Percentiles rank a stretch among this genome's conserved stretches.
Evolutionary conservation across 1,140 invertebrate genomes (phyloP).

Genomic region (Eriocheir sinensis): DNA sequence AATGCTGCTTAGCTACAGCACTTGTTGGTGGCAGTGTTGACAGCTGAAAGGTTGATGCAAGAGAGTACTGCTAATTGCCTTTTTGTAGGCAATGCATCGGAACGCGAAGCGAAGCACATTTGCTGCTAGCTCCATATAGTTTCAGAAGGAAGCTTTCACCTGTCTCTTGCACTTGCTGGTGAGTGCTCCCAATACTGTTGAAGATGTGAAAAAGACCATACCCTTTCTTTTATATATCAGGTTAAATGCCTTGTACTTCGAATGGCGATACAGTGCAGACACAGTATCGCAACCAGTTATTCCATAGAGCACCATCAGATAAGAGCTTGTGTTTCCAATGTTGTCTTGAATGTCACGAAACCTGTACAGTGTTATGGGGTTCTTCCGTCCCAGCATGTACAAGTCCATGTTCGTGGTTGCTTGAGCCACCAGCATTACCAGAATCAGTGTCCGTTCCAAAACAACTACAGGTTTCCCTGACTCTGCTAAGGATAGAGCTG

Average conservation of each 20-base stretch:
- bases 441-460: background rate
- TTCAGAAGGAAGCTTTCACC: conserved; percentile 54
- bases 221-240: background rate
- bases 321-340: background rate
- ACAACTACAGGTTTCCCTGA: conserved; percentile 57
- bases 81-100: conserved; percentile 41
- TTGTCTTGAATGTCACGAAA: conserved; percentile 54
- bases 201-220: background rate
- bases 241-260: background rate
- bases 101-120: conserved; percentile 43
- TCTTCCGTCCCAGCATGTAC: background rate
- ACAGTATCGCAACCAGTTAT: background rate
- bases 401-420: conserved; percentile 37
- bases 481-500: conserved; percentile 37
- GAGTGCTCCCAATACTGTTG: conserved; percentile 24
- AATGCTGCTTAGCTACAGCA: conserved; percentile 59
- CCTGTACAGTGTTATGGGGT: too few relatives aligned
- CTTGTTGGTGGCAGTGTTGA: conserved; percentile 53
- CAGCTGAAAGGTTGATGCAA: conserved; percentile 45
- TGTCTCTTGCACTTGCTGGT: conserved; percentile 44
- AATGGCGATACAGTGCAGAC: background rate
- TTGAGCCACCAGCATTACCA: conserved; percentile 52
- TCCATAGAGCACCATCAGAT: conserved; percentile 8
- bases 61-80: conserved; percentile 45
- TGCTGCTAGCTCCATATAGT: background rate